A percentile compares a stretch with the other conserved stretches of the same genome.
Evolutionary conservation across 1,140 invertebrate genomes (phyloP).

Genomic region (Drosophila triauraria): DNA sequence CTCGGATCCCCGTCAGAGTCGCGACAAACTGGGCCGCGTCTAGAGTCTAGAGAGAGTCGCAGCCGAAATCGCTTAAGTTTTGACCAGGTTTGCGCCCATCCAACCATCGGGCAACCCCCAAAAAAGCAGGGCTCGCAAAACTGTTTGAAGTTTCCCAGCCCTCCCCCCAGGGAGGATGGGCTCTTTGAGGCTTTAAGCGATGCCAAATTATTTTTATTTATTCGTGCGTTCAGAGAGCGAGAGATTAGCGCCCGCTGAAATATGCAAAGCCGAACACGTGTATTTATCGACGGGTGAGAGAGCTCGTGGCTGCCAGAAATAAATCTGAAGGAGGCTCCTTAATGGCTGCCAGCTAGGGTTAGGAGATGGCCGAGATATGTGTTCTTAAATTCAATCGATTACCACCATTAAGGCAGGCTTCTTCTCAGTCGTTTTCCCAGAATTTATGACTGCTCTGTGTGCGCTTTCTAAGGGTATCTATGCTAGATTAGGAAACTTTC

Average conservation of each 20-base stretch:
- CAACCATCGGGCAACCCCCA: background rate
- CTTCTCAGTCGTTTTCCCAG: conserved; percentile 11
- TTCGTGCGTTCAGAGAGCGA: conserved; percentile 67
- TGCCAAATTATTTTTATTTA: conserved; percentile 79
- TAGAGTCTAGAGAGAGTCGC: conserved; percentile 25
- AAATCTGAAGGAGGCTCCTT: background rate
- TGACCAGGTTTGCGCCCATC: conserved; percentile 21
- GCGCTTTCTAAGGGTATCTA: background rate
- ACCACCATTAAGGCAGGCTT: conserved; percentile 19
- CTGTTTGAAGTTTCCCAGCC: conserved; percentile 65
- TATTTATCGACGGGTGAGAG: conserved; percentile 27
- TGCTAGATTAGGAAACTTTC: too few species aligned
- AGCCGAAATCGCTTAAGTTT: conserved; percentile 45
- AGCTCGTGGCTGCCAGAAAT: conserved; percentile 1
- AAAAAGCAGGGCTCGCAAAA: conserved; percentile 33
- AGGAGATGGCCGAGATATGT: conserved; percentile 14
- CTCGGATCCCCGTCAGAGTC: conserved; percentile 12
- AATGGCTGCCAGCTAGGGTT: background rate
- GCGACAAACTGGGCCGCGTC: conserved; percentile 36
- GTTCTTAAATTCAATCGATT: conserved; percentile 36
- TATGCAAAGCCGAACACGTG: conserved; percentile 35
- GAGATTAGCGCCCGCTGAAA: conserved; percentile 50
- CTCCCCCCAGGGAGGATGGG: too few species aligned
- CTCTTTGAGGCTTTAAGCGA: conserved; percentile 29
- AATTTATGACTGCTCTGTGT: conserved; percentile 21